These are phyloP conservation scores for Aphaenogaster floridana DNA, from an alignment of 1,140 invertebrate species.

Conservation along the genomic window DNA sequence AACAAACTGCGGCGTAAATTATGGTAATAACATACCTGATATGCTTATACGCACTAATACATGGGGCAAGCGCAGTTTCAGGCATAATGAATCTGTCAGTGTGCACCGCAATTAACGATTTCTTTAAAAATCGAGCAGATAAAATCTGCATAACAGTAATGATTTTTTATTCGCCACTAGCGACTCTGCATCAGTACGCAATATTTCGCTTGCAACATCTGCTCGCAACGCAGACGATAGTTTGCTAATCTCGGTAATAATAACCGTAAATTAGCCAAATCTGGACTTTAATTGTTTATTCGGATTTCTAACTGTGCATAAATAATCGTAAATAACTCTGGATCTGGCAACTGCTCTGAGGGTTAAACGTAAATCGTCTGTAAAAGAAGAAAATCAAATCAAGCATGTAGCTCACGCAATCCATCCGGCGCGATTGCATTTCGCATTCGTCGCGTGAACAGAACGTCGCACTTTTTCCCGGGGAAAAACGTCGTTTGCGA, in stretches of 20 bases:
- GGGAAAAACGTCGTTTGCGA: neutral
- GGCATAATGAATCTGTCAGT: conserved; percentile 29
- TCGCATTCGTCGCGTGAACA: conserved; percentile 50
- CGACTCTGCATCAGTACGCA: neutral
- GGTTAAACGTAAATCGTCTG: conserved; percentile 9
- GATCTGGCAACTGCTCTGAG: neutral
- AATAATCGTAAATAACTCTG: conserved; percentile 32
- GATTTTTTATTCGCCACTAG: neutral
- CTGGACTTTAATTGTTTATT: conserved; percentile 22
- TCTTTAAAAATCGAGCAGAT: neutral
- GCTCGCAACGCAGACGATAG: neutral
- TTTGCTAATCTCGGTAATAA: conserved; percentile 22
- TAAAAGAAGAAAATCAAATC: neutral
- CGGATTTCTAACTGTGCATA: neutral
- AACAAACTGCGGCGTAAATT: conserved; percentile 14
- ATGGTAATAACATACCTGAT: neutral
- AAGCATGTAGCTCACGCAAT: conserved; percentile 41
- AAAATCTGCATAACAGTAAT: neutral
- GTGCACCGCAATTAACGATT: neutral
- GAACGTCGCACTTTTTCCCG: conserved; percentile 18
- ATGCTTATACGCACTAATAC: neutral
- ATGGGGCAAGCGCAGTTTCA: neutral
- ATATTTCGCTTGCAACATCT: conserved; percentile 20
- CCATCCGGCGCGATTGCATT: conserved; percentile 31
- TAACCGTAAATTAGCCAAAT: neutral